These are phyloP conservation scores for Aspiorhynchus laticeps DNA, from an alignment of 2,113 vertebrate species.

Conservation along the genomic window DNA sequence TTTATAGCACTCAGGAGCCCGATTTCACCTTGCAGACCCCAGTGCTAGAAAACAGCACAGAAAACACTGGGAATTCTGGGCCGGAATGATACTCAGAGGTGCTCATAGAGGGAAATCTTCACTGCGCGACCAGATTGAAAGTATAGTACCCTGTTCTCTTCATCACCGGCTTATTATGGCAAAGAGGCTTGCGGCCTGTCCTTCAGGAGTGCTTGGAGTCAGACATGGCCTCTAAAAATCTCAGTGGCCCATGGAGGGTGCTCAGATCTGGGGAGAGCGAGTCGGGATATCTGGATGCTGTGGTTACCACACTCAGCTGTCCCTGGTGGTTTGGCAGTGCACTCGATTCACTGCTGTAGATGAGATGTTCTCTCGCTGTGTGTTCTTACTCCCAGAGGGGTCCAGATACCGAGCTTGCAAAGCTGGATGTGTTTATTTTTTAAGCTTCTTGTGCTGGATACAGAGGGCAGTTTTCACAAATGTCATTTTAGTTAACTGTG, in stretches of 20 bases:
- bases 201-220: slow-evolving; percentile 47
- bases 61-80: slow-evolving; percentile 18
- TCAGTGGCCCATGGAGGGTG: slow-evolving; percentile 41
- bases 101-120: slow-evolving; percentile 5
- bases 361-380: slow-evolving; percentile 27
- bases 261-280: slow-evolving; percentile 41
- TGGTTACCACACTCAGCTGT: slow-evolving; percentile 31
- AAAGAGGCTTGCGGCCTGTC: slow-evolving; percentile 28
- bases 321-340: slow-evolving; percentile 33
- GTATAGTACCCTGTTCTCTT: slow-evolving; percentile 19
- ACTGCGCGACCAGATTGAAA: not conserved
- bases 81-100: not conserved
- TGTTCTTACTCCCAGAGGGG: slow-evolving; percentile 32
- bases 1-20: slow-evolving; percentile 36
- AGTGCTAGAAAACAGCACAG: not conserved
- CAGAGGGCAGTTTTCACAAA: not conserved
- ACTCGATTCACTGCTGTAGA: slow-evolving; percentile 42
- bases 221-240: slow-evolving; percentile 26
- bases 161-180: slow-evolving; percentile 42
- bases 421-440: not conserved
- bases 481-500: not conserved
- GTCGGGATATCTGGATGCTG: slow-evolving; percentile 23
- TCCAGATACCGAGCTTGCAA: slow-evolving; percentile 5
- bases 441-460: not conserved
- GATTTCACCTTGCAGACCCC: not conserved